Conservation (phyloP, 2,888 invertebrate species). For the Andricus quercusramuli region DNA sequence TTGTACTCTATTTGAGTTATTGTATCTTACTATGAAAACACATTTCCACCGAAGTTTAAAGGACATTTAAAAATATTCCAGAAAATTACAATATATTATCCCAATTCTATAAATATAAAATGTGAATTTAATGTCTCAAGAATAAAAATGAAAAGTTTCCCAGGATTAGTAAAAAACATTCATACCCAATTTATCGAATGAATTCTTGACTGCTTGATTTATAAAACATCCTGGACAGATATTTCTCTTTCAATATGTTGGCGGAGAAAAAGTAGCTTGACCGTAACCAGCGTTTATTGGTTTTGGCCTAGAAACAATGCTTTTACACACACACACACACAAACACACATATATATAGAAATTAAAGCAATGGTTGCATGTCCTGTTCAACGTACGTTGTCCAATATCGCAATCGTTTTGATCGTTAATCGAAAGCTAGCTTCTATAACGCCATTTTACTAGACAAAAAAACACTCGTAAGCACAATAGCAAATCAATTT, state of each 20-base stretch:
- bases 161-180: no score
- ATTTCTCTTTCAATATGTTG: constrained; percentile 55
- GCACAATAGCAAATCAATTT: constrained; percentile 41
- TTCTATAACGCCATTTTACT: constrained; percentile 42
- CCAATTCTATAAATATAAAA: no score
- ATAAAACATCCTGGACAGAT: constrained; percentile 42
- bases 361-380: constrained; percentile 6
- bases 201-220: constrained; percentile 5
- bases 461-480: neutral
- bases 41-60: no score
- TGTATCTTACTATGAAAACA: no score
- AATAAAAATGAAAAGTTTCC: no score
- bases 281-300: constrained; percentile 68
- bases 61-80: no score
- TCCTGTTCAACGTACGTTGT: neutral
- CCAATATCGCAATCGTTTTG: constrained; percentile 44
- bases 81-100: no score
- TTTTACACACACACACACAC: constrained; percentile 55
- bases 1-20: no score
- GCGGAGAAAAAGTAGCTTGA: constrained; percentile 57
- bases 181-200: neutral
- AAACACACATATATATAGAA: constrained; percentile 39
- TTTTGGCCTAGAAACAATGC: constrained; percentile 68
- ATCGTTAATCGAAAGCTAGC: constrained; percentile 53
- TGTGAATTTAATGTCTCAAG: no score